Conservation (phyloP, 2,888 invertebrate species). For the Noctuana brunneofusca region DNA sequence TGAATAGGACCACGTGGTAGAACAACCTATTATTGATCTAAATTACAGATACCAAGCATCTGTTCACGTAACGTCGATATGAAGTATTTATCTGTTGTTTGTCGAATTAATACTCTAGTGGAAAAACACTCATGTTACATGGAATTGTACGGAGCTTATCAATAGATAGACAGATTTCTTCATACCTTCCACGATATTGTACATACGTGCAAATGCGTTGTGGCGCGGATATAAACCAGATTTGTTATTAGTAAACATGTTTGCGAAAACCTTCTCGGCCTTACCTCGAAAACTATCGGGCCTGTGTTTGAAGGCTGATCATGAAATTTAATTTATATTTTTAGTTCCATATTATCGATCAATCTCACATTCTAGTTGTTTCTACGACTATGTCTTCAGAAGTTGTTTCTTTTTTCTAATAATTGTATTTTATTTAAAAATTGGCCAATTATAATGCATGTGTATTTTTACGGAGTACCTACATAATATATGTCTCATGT, state of each 20-base stretch:
- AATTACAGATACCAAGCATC: conserved; percentile 4
- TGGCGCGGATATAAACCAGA: conserved; percentile 38
- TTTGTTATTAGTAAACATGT: conserved; percentile 37
- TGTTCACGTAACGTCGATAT: conserved; percentile 22
- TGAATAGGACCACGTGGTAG: conserved; percentile 4
- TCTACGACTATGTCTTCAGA: background rate
- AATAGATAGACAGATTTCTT: conserved; percentile 35
- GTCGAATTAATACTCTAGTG: conserved; percentile 33
- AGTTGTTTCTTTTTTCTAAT: background rate
- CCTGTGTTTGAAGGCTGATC: conserved; percentile 5
- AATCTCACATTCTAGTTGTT: background rate
- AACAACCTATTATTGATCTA: conserved; percentile 12
- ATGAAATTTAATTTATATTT: conserved; percentile 9
- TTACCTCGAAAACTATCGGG: conserved; percentile 18
- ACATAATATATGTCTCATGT: too few species aligned
- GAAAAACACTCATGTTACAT: conserved; percentile 40
- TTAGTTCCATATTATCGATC: background rate
- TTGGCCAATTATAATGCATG: too few species aligned
- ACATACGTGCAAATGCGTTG: conserved; percentile 11
- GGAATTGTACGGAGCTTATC: conserved; percentile 35
- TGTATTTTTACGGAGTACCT: too few species aligned
- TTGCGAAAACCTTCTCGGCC: conserved; percentile 30
- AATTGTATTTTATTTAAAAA: background rate
- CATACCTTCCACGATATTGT: conserved; percentile 35
- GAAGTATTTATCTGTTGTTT: conserved; percentile 20